Evolutionary conservation across 1,140 invertebrate species (phyloP), one percentile per base, ranked within the genome.

Genomic region (Heterodera schachtii): DNA sequence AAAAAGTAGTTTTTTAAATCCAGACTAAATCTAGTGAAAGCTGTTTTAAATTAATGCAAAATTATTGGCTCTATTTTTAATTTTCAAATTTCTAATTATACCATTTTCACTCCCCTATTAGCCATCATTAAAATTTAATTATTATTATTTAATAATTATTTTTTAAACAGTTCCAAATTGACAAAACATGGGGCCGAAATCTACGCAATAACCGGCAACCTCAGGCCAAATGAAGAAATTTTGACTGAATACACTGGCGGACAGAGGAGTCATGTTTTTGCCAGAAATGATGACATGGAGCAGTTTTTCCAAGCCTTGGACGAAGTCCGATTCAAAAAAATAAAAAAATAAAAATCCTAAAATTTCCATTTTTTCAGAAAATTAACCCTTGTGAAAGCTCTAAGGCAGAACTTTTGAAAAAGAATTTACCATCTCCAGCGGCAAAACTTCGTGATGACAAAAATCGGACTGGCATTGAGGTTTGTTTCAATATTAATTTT

Each of bases 301-400:
- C 60, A 44, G 13, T 79, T 79, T 41, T 79, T 79, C 43, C 47
- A 71, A 3, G 78, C 78, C 31, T 31, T 79, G 44, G 73, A 79
- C 49, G 49, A 79, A 6, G 78, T 79, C 21, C 69, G 41, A 13
- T 71, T 31, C 49, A 11, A 52, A 52, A 52, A 52, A 52, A 52
- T 52, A 0, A 11, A 11, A 52, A 52, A 52, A 52, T 52, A 1
- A 52, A 52, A 11, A 16, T 19, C 16, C n/a, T 73, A 73, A 4
- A 47, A 73, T 16, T 3, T 13, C n/a, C 49, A 67, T n/a, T 70
- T 3, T 75, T 3, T 41, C 43, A 19, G 43, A 21, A 57, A 75
- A 75, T 19, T 47, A 31, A 47, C 21, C 49, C 60, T 47, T 31
- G 60, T 49, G 4, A 9, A 11, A 74, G 46, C 52, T 4, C 60